Evolutionary conservation across 2,888 invertebrate species (phyloP).

Genomic region (Perizoma affinitatum): DNA sequence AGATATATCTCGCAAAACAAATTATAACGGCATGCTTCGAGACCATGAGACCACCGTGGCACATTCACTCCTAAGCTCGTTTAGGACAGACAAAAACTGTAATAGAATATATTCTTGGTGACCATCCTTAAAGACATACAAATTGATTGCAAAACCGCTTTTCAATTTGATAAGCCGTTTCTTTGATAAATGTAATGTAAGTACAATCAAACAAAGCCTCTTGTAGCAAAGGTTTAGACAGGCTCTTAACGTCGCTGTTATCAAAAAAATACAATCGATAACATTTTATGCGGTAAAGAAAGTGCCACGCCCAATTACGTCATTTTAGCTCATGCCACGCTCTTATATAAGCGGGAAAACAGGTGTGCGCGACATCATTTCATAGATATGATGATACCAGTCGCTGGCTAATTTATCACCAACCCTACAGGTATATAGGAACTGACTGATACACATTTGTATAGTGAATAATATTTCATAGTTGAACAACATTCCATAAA

Average conservation of each 20-base stretch:
- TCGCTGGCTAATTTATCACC: constrained; percentile 12
- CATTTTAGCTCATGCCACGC: constrained; percentile 25
- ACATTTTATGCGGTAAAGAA: constrained; percentile 16
- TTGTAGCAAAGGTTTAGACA: neutral
- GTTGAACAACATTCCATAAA: neutral
- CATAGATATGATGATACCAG: constrained; percentile 25
- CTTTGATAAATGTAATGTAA: too few species aligned
- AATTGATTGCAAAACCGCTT: too few species aligned
- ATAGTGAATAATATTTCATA: neutral
- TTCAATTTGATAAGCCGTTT: too few species aligned
- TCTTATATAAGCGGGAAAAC: too few species aligned
- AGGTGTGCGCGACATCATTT: constrained; percentile 24
- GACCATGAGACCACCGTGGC: too few species aligned
- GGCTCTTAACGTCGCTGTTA: neutral
- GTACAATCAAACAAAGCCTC: too few species aligned
- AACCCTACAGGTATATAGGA: neutral
- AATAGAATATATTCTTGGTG: too few species aligned
- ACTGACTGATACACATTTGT: too few species aligned
- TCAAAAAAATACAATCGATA: neutral
- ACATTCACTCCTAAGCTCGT: too few species aligned
- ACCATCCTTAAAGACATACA: too few species aligned
- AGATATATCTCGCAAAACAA: neutral
- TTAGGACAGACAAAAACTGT: too few species aligned
- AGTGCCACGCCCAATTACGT: constrained; percentile 31
- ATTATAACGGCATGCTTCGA: too few species aligned